phyloP scores from a whole-genome alignment of 1,140 invertebrate genomes.

The Teleogryllus occipitalis region DNA sequence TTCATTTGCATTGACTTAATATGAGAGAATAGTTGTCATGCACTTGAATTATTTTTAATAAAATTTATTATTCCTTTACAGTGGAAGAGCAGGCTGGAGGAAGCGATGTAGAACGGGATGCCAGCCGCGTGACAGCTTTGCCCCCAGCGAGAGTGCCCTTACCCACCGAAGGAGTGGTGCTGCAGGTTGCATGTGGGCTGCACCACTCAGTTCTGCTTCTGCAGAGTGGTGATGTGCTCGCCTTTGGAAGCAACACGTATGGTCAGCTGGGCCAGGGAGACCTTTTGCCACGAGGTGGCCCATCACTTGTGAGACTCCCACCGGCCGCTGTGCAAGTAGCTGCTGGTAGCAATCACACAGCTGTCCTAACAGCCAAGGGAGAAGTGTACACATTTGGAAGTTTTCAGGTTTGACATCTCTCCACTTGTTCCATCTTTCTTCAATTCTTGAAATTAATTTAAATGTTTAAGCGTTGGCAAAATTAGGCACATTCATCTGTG shows the following conservation, averaged over 20 bases:
- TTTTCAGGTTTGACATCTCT: conserved; percentile 56
- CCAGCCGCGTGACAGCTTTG: conserved; percentile 59
- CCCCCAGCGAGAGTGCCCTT: conserved; percentile 68
- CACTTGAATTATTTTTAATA: too few relatives aligned
- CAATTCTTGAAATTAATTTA: too few relatives aligned
- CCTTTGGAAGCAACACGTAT: conserved; percentile 59
- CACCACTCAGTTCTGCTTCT: conserved; percentile 75
- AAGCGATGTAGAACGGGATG: conserved; percentile 53
- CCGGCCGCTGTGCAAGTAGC: conserved; percentile 64
- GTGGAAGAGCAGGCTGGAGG: conserved; percentile 30
- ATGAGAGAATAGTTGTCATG: too few relatives aligned
- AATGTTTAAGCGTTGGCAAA: too few relatives aligned
- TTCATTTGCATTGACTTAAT: too few relatives aligned
- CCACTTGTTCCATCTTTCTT: conserved; percentile 17
- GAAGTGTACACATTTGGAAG: conserved; percentile 91
- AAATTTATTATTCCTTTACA: background rate
- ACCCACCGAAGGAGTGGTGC: conserved; percentile 56
- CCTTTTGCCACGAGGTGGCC: conserved; percentile 59
- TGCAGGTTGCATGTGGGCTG: conserved; percentile 79
- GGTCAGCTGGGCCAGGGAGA: conserved; percentile 86
- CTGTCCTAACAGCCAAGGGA: conserved; percentile 79
- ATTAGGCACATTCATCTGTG: background rate
- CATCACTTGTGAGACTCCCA: conserved; percentile 67
- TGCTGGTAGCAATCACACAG: conserved; percentile 91
- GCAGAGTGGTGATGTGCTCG: conserved; percentile 67